Base-by-base conservation (phyloP, 2,888 invertebrate species). In the Tanypteryx hageni region DNA sequence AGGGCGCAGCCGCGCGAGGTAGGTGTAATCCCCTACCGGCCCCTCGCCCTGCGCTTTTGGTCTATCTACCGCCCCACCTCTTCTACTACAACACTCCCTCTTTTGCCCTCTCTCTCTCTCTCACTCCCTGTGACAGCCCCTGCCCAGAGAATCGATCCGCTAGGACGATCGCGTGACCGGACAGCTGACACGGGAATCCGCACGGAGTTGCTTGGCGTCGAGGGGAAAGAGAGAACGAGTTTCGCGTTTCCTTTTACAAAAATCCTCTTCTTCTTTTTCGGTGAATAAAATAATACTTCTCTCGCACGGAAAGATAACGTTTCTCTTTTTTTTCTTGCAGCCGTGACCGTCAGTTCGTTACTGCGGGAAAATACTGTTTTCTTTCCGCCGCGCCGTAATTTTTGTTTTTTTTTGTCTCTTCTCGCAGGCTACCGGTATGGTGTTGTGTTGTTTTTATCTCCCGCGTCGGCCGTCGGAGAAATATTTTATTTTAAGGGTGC, bases 31-130 rank as follows among this genome's bases (percentile, higher is more conserved):
- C 89, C 57, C 92, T 58, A 64, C 64, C 27, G 64, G 13, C 56
- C 57, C 64, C 92, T n/a, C 84, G 61, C 9, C n/a, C n/a, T 68
- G 0, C 58, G 0, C 92, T 18, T 85, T 18, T 18, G 76, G 82
- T 7, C 89, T 84, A 57, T 76, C 22, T 44, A 83, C 83, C 92
- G 14, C 31, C 44, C 27, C 85, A 57, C n/a, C 64, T 81, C 81
- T 82, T 59, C 84, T 61, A 22, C 56, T 9, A 27, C 61, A 11
- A 14, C 86, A 13, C 22, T 16, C 13, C 92, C n/a, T 27, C 84
- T 92, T 85, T 92, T 92, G n/a, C 91, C 92, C 92, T 91, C 92
- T 31, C 82, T 92, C 93, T 92, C 93, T 92, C 27, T 59, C 83
- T 93, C 93, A 85, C 16, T 31, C 61, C 44, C 92, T 85, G 59